Base-by-base conservation (phyloP, 2,797 vertebrate genomes). In the Antrozous pallidus region DNA sequence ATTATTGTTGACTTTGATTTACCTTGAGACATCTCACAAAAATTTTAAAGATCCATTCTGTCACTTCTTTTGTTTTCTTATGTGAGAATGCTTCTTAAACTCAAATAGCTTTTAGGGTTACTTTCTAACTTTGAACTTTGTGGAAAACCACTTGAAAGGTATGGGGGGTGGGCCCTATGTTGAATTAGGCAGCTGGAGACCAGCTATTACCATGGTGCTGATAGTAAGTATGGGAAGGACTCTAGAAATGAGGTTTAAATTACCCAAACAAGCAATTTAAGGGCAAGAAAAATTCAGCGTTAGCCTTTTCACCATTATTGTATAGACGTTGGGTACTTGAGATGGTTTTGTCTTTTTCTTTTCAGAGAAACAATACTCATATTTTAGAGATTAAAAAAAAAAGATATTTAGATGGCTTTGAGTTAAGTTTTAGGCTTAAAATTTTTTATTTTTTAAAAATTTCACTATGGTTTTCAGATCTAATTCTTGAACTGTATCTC, bases 81-180 rank as follows among this genome's bases (percentile, higher is more conserved):
- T 93, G 84, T 79, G 91, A 95, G 84, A 89, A 73, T 95, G 74
- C 45, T 63, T 70, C 95, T 95, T 97, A 97, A 94, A 95, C 92
- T 95, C 78, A 96, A 96, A 87, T 81, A 77, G 71, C 17, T 92
- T 10, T 77, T 88, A 94, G 49, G 88, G 93, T 1, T 65, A 79
- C 42, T 63, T 24, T 96, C 86, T 96, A 70, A 70, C 97, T 96
- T 92, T 94, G 93, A 97, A 96, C 49, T 96, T 80, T 95, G 89
- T 94, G 94, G 96, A 97, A 92, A 95, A 95, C 58, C 80, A 40
- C 80, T 98, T 96, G 58, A 28, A 95, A 97, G 88, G 86, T 97
- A 93, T 67, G 74, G 95, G 92, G 51, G 80, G 96, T 12, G 78
- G 96, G 16, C 83, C 88, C 65, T 88, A 86, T 83, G 94, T 80